Evolutionary conservation across 2,888 invertebrate genomes (phyloP).

Genomic region (Aricia artaxerxes): DNA sequence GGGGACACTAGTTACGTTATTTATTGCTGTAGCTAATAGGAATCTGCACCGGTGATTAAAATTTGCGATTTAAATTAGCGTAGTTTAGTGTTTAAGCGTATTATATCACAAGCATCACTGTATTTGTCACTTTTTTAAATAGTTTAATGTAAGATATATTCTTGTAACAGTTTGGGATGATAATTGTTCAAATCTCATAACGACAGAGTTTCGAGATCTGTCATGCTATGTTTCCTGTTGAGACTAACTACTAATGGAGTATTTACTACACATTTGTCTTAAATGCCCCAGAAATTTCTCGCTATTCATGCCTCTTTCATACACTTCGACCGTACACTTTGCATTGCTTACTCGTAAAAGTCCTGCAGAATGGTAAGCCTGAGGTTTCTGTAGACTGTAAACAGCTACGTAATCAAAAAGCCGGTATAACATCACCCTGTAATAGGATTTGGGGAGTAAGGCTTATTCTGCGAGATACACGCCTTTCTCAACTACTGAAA

Average conservation of each 20-base stretch:
- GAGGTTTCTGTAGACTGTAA: background rate
- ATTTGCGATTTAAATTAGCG: background rate
- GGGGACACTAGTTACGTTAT: constrained; percentile 30
- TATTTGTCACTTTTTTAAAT: constrained; percentile 17
- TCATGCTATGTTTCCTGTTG: background rate
- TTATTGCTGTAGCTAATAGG: constrained; percentile 26
- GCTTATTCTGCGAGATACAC: background rate
- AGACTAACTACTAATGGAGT: background rate
- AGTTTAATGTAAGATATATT: constrained; percentile 20
- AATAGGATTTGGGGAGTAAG: background rate
- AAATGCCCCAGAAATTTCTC: background rate
- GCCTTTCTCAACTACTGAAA: no score
- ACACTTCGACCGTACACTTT: background rate
- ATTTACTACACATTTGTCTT: background rate
- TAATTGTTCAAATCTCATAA: background rate
- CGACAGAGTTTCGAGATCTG: background rate
- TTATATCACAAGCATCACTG: constrained; percentile 9
- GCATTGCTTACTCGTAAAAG: background rate
- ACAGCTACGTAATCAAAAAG: background rate
- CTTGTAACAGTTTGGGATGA: constrained; percentile 9
- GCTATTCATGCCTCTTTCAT: background rate
- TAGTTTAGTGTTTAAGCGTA: constrained; percentile 25
- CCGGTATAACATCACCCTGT: background rate
- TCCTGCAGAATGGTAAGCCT: background rate
- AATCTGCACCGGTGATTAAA: constrained; percentile 14